A percentile compares a stretch with the other conserved stretches of the same genome.
These are phyloP conservation scores for Panagrolaimus sp. DNA, from an alignment of 1,140 invertebrate species.

Conservation along the genomic window DNA sequence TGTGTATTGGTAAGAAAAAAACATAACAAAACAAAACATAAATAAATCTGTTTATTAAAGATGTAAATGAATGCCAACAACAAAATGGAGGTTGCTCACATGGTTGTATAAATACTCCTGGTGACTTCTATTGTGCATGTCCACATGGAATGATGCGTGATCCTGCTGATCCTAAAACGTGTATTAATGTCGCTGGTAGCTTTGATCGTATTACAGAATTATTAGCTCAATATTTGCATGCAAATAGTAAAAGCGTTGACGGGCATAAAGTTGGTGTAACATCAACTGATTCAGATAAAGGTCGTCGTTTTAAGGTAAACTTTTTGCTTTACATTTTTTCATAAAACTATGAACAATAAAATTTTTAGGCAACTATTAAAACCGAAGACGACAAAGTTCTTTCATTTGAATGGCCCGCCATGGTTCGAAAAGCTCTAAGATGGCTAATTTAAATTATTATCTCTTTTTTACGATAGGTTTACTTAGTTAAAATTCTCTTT, in stretches of 20 bases:
- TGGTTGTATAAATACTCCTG: constrained; percentile 70
- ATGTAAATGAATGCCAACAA: constrained; percentile 69
- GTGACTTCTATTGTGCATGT: constrained; percentile 74
- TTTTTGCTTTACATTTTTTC: too few relatives aligned
- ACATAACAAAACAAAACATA: constrained; percentile 63
- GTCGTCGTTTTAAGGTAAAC: constrained; percentile 4
- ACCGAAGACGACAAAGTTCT: constrained; percentile 10
- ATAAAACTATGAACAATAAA: too few relatives aligned
- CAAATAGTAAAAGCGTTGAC: constrained; percentile 18
- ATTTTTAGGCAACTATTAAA: background rate
- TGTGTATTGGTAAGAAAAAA: constrained; percentile 58
- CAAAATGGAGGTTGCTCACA: constrained; percentile 67
- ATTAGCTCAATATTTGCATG: constrained; percentile 28
- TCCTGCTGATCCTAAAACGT: constrained; percentile 27
- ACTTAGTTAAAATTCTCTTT: too few relatives aligned
- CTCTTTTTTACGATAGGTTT: too few relatives aligned
- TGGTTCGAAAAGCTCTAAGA: constrained; percentile 15
- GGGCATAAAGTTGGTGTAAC: constrained; percentile 13
- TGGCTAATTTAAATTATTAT: constrained; percentile 5
- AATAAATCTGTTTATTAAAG: constrained; percentile 60
- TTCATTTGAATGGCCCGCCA: constrained; percentile 10
- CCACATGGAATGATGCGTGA: constrained; percentile 65
- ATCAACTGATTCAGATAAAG: constrained; percentile 2
- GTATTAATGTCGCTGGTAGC: constrained; percentile 26
- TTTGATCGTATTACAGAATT: constrained; percentile 30